These are phyloP conservation scores for Cichlasoma orientale DNA, from an alignment of 2,797 vertebrate species.

Conservation along the genomic window DNA sequence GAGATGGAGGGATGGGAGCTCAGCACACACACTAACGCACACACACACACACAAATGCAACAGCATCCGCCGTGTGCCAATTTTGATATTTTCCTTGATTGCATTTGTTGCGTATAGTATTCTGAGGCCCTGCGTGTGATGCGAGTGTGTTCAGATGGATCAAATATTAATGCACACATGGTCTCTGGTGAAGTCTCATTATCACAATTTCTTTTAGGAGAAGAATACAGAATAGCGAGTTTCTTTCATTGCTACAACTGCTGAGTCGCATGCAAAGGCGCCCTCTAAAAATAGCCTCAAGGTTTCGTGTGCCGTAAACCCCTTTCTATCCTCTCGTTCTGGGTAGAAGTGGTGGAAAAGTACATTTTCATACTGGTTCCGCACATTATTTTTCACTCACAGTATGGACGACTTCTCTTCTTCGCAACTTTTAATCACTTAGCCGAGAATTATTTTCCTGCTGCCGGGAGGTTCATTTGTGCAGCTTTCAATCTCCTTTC, in stretches of 20 bases:
- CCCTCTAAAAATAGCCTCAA: conserved; percentile 68
- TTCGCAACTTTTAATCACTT: conserved; percentile 53
- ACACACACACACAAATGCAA: not conserved
- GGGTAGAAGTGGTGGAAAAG: conserved; percentile 16
- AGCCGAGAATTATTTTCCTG: conserved; percentile 31
- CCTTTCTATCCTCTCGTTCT: conserved; percentile 30
- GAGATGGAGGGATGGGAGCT: conserved; percentile 20
- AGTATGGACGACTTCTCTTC: conserved; percentile 43
- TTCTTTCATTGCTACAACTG: conserved; percentile 72
- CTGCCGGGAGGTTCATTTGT: conserved; percentile 38
- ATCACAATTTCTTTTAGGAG: conserved; percentile 74
- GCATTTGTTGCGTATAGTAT: conserved; percentile 23
- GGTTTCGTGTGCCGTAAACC: conserved; percentile 54
- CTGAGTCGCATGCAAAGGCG: conserved; percentile 70
- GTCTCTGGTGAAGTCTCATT: conserved; percentile 76
- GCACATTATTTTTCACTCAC: conserved; percentile 53
- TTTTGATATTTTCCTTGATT: conserved; percentile 20
- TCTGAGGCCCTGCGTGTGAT: conserved; percentile 10
- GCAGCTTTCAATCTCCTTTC: conserved; percentile 40
- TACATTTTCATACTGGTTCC: conserved; percentile 25
- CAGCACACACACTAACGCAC: not conserved
- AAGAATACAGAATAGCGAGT: conserved; percentile 63
- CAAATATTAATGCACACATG: conserved; percentile 74
- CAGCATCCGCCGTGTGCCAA: not conserved
- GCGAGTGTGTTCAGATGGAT: conserved; percentile 52